Evolutionary conservation across 2,888 invertebrate species (phyloP).

Genomic region (Elmis aenea): DNA sequence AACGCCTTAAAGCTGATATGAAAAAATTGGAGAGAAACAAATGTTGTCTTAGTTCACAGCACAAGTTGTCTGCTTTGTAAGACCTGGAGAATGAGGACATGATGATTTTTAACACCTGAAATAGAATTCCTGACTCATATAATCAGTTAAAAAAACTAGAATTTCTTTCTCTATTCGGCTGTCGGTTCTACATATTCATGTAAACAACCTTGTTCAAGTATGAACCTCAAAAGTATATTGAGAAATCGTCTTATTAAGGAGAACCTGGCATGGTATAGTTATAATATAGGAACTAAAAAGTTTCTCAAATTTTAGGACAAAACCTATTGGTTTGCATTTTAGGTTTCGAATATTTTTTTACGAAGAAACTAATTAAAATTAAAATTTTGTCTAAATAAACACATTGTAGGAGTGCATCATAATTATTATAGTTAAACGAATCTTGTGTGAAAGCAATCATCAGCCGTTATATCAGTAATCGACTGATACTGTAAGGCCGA

Average conservation of each 20-base stretch:
- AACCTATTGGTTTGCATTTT: no score
- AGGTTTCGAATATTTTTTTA: no score
- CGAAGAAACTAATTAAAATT: no score
- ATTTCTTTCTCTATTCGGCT: conserved; percentile 21
- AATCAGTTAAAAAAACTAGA: conserved; percentile 26
- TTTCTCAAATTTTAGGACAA: no score
- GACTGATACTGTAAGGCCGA: no score
- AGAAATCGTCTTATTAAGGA: conserved; percentile 9
- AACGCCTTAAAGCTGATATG: conserved; percentile 41
- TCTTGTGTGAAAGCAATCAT: no score
- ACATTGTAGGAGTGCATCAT: no score
- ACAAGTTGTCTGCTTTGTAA: conserved; percentile 28
- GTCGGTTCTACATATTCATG: conserved; percentile 21
- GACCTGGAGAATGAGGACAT: conserved; percentile 19
- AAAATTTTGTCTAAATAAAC: no score
- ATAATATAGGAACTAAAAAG: no score
- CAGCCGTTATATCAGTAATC: no score
- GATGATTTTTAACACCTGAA: conserved; percentile 28
- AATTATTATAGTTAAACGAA: no score
- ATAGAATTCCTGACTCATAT: conserved; percentile 33
- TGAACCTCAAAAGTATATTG: conserved; percentile 17
- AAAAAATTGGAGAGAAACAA: conserved; percentile 32
- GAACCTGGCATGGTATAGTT: conserved; percentile 1
- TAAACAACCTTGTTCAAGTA: conserved; percentile 23
- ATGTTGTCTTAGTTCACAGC: conserved; percentile 25